phyloP scores from a whole-genome alignment of 2,888 invertebrate species.

The Gari tellinella region DNA sequence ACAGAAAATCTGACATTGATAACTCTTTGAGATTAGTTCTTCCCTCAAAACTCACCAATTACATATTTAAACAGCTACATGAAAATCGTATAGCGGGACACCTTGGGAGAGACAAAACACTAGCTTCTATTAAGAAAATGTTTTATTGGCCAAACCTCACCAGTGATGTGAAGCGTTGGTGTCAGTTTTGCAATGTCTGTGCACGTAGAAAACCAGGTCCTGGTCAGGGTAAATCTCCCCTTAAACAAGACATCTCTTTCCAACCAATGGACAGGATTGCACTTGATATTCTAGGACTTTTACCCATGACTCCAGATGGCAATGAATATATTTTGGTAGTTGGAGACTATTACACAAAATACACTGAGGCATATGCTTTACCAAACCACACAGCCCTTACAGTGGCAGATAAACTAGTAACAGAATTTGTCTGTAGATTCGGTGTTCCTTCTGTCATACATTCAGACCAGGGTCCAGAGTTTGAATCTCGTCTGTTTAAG shows the following conservation, averaged over 20 bases:
- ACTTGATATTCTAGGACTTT: slow-evolving; percentile 20
- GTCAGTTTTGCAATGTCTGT: slow-evolving; percentile 16
- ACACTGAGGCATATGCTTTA: slow-evolving; percentile 24
- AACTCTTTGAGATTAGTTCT: too few relatives aligned
- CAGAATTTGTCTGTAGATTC: slow-evolving; percentile 19
- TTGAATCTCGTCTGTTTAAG: slow-evolving; percentile 19
- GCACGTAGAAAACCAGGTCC: slow-evolving; percentile 20
- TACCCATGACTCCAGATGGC: slow-evolving; percentile 16
- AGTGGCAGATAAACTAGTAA: slow-evolving; percentile 21
- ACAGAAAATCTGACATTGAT: neutral
- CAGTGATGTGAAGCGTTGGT: slow-evolving; percentile 15
- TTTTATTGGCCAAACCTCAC: slow-evolving; percentile 20
- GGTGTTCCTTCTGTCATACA: slow-evolving; percentile 28
- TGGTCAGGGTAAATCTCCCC: slow-evolving; percentile 15
- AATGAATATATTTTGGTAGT: slow-evolving; percentile 27
- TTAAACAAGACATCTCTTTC: slow-evolving; percentile 9
- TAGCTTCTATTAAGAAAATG: slow-evolving; percentile 10
- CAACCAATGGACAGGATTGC: slow-evolving; percentile 10
- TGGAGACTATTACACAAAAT: slow-evolving; percentile 28
- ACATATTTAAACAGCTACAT: neutral
- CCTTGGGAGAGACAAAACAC: slow-evolving; percentile 13
- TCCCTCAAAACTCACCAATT: too few relatives aligned
- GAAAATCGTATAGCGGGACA: slow-evolving; percentile 10
- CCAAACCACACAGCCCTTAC: slow-evolving; percentile 15
- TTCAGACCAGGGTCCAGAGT: slow-evolving; percentile 27